Evolutionary conservation across 2,888 invertebrate genomes (phyloP).

Genomic region (Cephus pulcher): DNA sequence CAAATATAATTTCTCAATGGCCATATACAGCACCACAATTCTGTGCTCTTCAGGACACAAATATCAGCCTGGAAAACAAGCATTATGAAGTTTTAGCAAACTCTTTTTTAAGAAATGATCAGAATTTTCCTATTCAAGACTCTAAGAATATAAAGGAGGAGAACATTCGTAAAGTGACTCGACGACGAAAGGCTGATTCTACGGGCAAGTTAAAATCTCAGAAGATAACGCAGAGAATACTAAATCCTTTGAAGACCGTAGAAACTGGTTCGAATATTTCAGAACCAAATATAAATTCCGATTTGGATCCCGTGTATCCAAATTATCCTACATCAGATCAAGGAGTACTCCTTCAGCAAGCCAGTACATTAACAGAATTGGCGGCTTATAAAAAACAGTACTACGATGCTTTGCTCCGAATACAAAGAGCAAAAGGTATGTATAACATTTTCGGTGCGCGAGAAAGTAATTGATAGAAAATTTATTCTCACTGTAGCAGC

Average conservation of each 20-base stretch:
- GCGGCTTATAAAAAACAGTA: constrained; percentile 48
- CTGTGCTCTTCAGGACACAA: background rate
- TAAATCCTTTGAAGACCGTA: background rate
- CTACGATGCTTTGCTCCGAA: constrained; percentile 46
- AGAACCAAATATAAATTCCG: background rate
- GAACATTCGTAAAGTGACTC: constrained; percentile 10
- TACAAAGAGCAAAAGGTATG: constrained; percentile 51
- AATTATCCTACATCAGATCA: background rate
- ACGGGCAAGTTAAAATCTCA: constrained; percentile 28
- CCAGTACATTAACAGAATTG: constrained; percentile 39
- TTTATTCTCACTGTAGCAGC: constrained; percentile 37
- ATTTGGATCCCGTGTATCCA: background rate
- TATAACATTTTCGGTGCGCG: constrained; percentile 9
- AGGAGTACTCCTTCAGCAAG: constrained; percentile 13
- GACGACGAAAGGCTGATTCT: constrained; percentile 25
- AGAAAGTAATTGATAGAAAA: background rate
- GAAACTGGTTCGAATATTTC: constrained; percentile 1
- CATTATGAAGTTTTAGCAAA: background rate
- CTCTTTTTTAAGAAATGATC: background rate
- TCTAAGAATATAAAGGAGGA: background rate
- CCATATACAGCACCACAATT: background rate
- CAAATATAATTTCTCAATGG: background rate
- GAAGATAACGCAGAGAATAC: constrained; percentile 24
- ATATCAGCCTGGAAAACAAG: background rate
- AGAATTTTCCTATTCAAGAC: background rate